Evolutionary conservation across 1,140 invertebrate genomes (phyloP).

Genomic region (Thalassaphorura encarpata): DNA sequence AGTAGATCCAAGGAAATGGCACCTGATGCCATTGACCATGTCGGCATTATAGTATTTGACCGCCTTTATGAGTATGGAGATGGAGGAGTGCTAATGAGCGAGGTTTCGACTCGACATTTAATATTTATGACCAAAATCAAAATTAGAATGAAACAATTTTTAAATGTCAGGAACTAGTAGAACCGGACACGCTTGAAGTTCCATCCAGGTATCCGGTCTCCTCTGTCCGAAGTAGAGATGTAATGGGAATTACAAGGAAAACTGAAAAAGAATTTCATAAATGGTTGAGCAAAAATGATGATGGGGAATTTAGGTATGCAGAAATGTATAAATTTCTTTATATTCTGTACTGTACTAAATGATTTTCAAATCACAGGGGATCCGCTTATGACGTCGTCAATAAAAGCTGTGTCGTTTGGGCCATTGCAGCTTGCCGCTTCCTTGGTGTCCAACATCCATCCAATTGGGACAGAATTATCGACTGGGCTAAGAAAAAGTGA

Average conservation of each 20-base stretch:
- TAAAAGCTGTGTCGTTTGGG: slow-evolving; percentile 27
- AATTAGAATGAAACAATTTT: too few relatives aligned
- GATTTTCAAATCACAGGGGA: too few relatives aligned
- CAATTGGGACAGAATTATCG: slow-evolving; percentile 27
- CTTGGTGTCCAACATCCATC: slow-evolving; percentile 19
- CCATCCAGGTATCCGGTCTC: slow-evolving; percentile 29
- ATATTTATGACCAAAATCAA: not conserved
- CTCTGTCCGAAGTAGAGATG: slow-evolving; percentile 16
- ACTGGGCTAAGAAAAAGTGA: slow-evolving; percentile 22
- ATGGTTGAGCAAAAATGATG: slow-evolving; percentile 23
- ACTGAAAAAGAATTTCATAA: slow-evolving; percentile 24
- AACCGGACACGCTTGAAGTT: too few relatives aligned
- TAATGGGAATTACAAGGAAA: slow-evolving; percentile 12
- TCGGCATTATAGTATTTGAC: slow-evolving; percentile 24
- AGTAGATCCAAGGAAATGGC: slow-evolving; percentile 13
- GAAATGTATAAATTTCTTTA: slow-evolving; percentile 2
- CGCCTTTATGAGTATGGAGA: slow-evolving; percentile 30
- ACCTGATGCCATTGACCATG: slow-evolving; percentile 28
- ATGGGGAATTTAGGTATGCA: not conserved
- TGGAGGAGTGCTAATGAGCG: slow-evolving; percentile 18
- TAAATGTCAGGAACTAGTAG: too few relatives aligned
- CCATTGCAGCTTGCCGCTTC: slow-evolving; percentile 13
- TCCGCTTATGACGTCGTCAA: slow-evolving; percentile 24
- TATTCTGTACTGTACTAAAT: too few relatives aligned
- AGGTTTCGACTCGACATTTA: too few relatives aligned